A percentile compares a stretch with the other conserved stretches of the same genome.
Conservation (phyloP, 2,888 invertebrate genomes). For the Agonopterix arenella region DNA sequence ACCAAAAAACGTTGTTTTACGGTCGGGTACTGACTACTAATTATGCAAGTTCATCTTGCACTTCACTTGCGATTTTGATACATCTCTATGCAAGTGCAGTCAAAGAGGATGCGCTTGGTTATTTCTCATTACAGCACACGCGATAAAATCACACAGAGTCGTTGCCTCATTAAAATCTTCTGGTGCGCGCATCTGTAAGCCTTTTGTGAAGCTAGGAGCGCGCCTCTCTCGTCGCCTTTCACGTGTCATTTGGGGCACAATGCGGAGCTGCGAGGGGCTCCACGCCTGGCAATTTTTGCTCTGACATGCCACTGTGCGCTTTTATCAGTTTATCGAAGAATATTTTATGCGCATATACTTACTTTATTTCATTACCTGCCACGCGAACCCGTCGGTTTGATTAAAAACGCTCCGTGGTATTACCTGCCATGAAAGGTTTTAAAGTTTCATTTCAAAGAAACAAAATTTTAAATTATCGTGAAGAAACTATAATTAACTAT, state of each 20-base stretch:
- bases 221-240: slow-evolving; percentile 71
- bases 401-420: no score
- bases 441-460: no score
- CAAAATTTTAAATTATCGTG: no score
- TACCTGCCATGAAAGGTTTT: no score
- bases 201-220: slow-evolving; percentile 63
- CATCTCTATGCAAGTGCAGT: slow-evolving; percentile 48
- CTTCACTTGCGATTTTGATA: slow-evolving; percentile 54
- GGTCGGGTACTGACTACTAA: no score
- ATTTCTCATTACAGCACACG: slow-evolving; percentile 73
- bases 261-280: slow-evolving; percentile 41
- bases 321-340: slow-evolving; percentile 57
- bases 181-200: slow-evolving; percentile 75
- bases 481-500: slow-evolving; percentile 24
- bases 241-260: slow-evolving; percentile 74
- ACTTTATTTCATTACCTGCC: slow-evolving; percentile 16
- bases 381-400: no score
- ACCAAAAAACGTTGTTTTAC: no score
- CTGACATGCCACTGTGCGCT: slow-evolving; percentile 46
- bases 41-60: slow-evolving; percentile 12
- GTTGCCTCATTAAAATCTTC: slow-evolving; percentile 78
- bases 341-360: slow-evolving; percentile 41
- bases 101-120: slow-evolving; percentile 74
- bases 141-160: slow-evolving; percentile 76
- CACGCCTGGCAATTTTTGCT: slow-evolving; percentile 51